Base-by-base conservation (phyloP, 2,797 vertebrate genomes). In the Poecilia picta region DNA sequence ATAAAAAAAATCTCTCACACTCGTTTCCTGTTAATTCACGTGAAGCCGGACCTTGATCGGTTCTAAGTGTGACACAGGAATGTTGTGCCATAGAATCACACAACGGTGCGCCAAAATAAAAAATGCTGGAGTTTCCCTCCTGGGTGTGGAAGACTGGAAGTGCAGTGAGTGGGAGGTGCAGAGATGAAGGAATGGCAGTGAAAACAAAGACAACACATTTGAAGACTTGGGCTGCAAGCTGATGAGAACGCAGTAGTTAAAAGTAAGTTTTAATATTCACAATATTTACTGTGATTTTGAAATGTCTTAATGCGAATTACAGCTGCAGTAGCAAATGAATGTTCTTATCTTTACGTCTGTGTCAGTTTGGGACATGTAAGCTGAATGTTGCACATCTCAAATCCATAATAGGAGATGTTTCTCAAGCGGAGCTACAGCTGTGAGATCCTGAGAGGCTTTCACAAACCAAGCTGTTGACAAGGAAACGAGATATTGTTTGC, bases 381-480 rank as follows among this genome's bases (percentile, higher is more conserved):
- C 71, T 82, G 83, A 72, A 74, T 45, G 51, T 80, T 1, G 16
- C 46, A 75, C 76, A 43, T 88, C 81, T 83, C 83, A 72, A 62
- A 77, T 84, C 80, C 74, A 15, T 82, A 86, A 86, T 74, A 84
- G 90, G 85, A 90, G 78, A 81, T 78, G 87, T 81, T 80, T 71
- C 28, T 75, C 74, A 73, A 85, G 81, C 86, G 74, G 86, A 45
- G 23, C 81, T 75, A 78, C 78, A 81, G 74, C 81, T 81, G 84
- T 83, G 78, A 83, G n/a, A 74, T 84, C 73, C 86, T 62, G 39
- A 76, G 81, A 74, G 75, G 74, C 80, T 76, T 62, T 82, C 77
- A 76, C 57, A 79, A 77, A 77, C 13, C 77, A 78, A 64, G 66
- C 70, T 68, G 75, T 57, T 81, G 88, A 82, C 13, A n/a, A 80